Base-by-base conservation (phyloP, 2,888 invertebrate species). In the Pammene aurita region DNA sequence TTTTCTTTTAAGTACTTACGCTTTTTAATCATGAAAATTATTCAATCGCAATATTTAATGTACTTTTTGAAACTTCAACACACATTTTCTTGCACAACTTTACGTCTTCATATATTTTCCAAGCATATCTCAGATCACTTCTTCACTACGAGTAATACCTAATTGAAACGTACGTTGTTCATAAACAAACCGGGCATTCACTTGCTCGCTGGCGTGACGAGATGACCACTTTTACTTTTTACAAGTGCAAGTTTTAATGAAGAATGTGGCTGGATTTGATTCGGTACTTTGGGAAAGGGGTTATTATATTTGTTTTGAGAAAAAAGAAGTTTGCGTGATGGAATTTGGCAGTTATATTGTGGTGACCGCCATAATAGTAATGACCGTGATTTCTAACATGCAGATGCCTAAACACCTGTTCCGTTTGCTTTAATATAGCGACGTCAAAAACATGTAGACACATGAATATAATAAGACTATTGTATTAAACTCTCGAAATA, bases 221-320 rank as follows among this genome's bases (percentile, higher is more conserved):
- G 62, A 60, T 60, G 58, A 67, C 55, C 67, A 67, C 67, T 67
- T 67, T 67, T 67, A 67, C 67, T 67, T 67, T 63, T 58, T 42
- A 41, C 42, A 44, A 66, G 66, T 58, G 50, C 57, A 56, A 60
- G 41, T 54, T 58, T 67, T 62, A 34, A 50, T 62, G 48, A 11
- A 34, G 16, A 35, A 35, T 46, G 34, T 52, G 26, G 52, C 35
- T 60, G 35, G 34, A 56, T 66, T 48, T 14, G 48, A 35, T 46
- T 34, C 46, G 18, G 61, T 50, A 11, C 18, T 50, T 11, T 52
- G 26, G 26, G 5, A 16, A 61, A 35, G 38, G 60, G 46, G 44
- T 26, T 26, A 26, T 60, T 61, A 41, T 38, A 35, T 35, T 50
- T 50, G 35, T 38, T 50, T 13, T 16, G 34, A 61, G 48, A 13